A percentile compares a stretch with the other conserved stretches of the same genome.
phyloP scores from a whole-genome alignment of 2,113 vertebrate species.

The Hippocampus mohnikei region DNA sequence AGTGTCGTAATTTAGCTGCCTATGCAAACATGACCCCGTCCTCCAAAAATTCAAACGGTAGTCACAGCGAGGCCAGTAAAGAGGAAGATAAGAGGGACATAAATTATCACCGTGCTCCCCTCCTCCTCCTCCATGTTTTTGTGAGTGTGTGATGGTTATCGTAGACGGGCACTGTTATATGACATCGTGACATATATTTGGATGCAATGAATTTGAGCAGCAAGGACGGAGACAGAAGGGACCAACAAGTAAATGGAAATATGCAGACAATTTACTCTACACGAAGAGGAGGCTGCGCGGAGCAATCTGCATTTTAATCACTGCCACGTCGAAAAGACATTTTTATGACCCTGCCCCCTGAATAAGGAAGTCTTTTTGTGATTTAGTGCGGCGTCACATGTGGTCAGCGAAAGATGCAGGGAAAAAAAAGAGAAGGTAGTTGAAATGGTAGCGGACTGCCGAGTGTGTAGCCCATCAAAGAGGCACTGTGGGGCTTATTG shows the following conservation, averaged over 20 bases:
- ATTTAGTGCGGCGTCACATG: not conserved
- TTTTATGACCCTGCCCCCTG: not conserved
- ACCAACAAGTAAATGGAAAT: constrained; percentile 1
- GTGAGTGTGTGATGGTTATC: constrained; percentile 7
- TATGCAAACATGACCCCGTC: constrained; percentile 73
- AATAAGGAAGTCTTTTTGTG: constrained; percentile 24
- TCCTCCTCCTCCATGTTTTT: constrained; percentile 9
- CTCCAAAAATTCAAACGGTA: constrained; percentile 68
- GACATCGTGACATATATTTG: constrained; percentile 38
- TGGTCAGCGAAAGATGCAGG: constrained; percentile 1
- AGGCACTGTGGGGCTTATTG: constrained; percentile 18
- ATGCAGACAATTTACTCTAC: constrained; percentile 4
- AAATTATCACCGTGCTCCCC: constrained; percentile 42
- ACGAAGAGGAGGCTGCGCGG: constrained; percentile 7
- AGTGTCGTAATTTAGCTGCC: constrained; percentile 69
- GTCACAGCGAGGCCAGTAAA: constrained; percentile 64
- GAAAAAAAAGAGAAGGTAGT: not conserved
- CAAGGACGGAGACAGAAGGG: constrained; percentile 17
- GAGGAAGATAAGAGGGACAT: constrained; percentile 51
- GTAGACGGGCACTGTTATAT: constrained; percentile 36
- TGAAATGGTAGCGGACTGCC: not conserved
- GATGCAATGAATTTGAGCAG: constrained; percentile 37
- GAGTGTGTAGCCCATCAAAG: constrained; percentile 12
- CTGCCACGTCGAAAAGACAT: constrained; percentile 14
- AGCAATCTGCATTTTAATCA: constrained; percentile 41